Percentiles rank a stretch among this genome's conserved stretches.
phyloP scores from a whole-genome alignment of 2,113 vertebrate genomes.

The Gymnogyps californianus region DNA sequence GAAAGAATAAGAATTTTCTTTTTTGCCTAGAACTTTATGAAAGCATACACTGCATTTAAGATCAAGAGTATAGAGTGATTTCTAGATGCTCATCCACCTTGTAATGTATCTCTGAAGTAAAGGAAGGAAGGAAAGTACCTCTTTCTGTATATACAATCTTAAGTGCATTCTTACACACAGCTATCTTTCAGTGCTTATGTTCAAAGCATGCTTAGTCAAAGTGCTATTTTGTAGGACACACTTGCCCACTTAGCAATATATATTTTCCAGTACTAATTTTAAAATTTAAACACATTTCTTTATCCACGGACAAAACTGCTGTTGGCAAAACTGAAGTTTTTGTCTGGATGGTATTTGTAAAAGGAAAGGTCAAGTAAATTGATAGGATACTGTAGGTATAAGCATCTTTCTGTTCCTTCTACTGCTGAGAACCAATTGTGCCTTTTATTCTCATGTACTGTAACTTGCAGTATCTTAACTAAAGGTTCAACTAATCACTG shows the following conservation, averaged over 20 bases:
- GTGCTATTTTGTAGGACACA: neutral
- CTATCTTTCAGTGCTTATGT: neutral
- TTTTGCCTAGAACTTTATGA: neutral
- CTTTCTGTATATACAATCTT: neutral
- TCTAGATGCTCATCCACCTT: neutral
- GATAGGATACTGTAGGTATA: neutral
- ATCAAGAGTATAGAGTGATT: neutral
- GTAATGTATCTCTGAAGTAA: neutral
- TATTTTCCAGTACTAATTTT: neutral
- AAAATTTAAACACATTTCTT: conserved; percentile 1
- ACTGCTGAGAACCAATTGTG: conserved; percentile 2
- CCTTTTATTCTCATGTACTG: neutral
- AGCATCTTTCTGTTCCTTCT: conserved; percentile 15
- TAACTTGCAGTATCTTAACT: conserved; percentile 28
- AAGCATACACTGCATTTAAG: neutral
- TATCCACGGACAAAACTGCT: neutral
- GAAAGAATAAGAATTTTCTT: neutral
- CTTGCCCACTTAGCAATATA: neutral
- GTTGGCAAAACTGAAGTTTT: conserved; percentile 11
- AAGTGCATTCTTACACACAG: neutral
- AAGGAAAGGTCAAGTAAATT: neutral
- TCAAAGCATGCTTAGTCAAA: neutral
- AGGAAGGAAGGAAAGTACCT: neutral
- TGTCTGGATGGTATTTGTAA: neutral
- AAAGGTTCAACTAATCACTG: neutral